Conservation (phyloP, 2,888 invertebrate genomes). For the Volucella inflata region DNA sequence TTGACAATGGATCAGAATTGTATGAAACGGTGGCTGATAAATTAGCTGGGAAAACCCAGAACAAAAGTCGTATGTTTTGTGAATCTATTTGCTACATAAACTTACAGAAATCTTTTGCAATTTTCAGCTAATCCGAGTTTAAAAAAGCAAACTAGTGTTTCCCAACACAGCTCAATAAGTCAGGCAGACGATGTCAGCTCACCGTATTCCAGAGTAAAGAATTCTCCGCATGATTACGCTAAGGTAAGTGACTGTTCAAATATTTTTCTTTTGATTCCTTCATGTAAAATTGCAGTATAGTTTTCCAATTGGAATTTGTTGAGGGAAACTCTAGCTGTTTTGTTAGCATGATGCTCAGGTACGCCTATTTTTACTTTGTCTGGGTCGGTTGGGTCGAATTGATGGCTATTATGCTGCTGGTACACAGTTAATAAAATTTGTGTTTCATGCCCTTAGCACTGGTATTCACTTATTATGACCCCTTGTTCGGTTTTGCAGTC, state of each 20-base stretch:
- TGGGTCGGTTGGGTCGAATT: too few relatives aligned
- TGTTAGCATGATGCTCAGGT: too few relatives aligned
- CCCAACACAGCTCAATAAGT: constrained; percentile 86
- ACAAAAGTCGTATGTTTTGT: constrained; percentile 82
- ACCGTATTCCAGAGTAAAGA: constrained; percentile 87
- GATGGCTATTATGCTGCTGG: too few relatives aligned
- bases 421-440: too few relatives aligned
- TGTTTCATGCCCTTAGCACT: too few relatives aligned
- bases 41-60: constrained; percentile 82
- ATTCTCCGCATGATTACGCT: constrained; percentile 88
- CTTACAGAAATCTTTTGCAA: background rate
- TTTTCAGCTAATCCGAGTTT: constrained; percentile 81
- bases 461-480: too few relatives aligned
- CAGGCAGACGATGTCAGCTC: constrained; percentile 86
- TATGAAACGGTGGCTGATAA: constrained; percentile 92
- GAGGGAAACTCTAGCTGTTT: too few relatives aligned
- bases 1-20: constrained; percentile 91
- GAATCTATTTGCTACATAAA: background rate
- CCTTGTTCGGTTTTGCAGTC: too few relatives aligned
- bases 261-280: background rate
- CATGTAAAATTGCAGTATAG: too few relatives aligned
- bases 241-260: constrained; percentile 79
- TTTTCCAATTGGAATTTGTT: too few relatives aligned
- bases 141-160: constrained; percentile 85
- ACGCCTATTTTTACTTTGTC: too few relatives aligned